Base-by-base conservation (phyloP, 2,888 invertebrate genomes). In the Agrochola lychnidis region DNA sequence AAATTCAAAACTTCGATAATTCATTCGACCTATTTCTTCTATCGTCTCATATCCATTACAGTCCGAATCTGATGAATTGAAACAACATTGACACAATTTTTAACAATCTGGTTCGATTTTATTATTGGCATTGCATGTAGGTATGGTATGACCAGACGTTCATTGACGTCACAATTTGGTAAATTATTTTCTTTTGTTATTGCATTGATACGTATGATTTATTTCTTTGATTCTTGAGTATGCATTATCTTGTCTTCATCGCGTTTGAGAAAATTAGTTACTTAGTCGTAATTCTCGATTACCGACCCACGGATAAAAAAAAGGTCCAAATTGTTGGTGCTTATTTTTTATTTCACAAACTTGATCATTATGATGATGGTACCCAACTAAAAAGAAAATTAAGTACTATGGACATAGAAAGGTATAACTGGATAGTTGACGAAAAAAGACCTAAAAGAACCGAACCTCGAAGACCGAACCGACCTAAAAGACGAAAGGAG, bases 11-110 rank as follows among this genome's bases (percentile, higher is more conserved):
- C 73, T 36, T 59, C 12, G 56, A 69, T 74, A 14, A 70, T 66
- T 36, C 22, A 77, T 81, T 57, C 16, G 85, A 78, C 83, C 83
- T 72, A 81, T 76, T 64, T 78, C 42, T 67, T 63, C 4, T 78
- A 75, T 84, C 70, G 45, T 53, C 67, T 22, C 53, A 62, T 68
- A 73, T 76, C 42, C 67, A 73, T 85, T 84, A 75, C 62, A 51
- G 36, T 53, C 30, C 19, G 64, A 68, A 67, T 68, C 1, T 73
- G 57, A 79, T 87, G 70, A 76, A 87, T 87, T 86, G 86, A 87
- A 78, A 75, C 53, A 83, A 75, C 83, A 83, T 86, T 85, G 86
- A 83, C 86, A 87, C 75, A 79, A 64, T 83, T 87, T 79, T 79
- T 85, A 66, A 76, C 73, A 63, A 70, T 79, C 61, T 69, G 67